Conservation (phyloP, 2,797 vertebrate genomes). For the Hippopotamyrus pictus region DNA sequence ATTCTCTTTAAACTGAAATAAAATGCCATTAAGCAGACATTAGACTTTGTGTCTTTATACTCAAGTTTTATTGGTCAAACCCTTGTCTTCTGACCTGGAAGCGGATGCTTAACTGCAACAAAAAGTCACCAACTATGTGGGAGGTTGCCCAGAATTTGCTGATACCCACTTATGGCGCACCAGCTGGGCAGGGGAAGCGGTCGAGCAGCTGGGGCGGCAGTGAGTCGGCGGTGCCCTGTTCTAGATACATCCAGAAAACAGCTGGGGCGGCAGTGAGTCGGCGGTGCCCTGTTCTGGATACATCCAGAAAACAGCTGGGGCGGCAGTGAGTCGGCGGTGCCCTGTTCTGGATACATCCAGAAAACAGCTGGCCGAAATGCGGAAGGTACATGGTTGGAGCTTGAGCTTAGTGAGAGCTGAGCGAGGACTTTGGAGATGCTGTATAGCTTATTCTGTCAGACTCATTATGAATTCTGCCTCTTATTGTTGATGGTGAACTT, state of each 20-base stretch:
- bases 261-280: constrained; percentile 41
- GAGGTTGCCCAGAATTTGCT: neutral
- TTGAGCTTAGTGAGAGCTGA: neutral
- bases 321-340: constrained; percentile 32
- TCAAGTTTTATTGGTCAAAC: neutral
- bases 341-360: neutral
- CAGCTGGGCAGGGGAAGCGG: constrained; percentile 52
- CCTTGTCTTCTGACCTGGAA: neutral
- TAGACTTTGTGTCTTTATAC: neutral
- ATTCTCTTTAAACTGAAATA: neutral
- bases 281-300: constrained; percentile 13
- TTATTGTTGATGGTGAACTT: neutral
- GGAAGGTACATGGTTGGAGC: neutral
- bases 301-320: constrained; percentile 34
- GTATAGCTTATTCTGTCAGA: neutral
- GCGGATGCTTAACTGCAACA: neutral
- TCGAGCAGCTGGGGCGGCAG: constrained; percentile 45
- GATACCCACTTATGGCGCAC: constrained; percentile 30
- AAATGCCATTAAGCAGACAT: neutral
- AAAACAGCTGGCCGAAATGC: neutral
- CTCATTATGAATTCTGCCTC: neutral
- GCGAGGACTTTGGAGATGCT: neutral
- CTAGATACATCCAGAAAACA: neutral
- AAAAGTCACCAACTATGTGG: neutral
- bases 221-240: constrained; percentile 16